A percentile compares a stretch with the other conserved stretches of the same genome.
phyloP scores from a whole-genome alignment of 1,140 invertebrate genomes.

The Harlomillsia oculata region DNA sequence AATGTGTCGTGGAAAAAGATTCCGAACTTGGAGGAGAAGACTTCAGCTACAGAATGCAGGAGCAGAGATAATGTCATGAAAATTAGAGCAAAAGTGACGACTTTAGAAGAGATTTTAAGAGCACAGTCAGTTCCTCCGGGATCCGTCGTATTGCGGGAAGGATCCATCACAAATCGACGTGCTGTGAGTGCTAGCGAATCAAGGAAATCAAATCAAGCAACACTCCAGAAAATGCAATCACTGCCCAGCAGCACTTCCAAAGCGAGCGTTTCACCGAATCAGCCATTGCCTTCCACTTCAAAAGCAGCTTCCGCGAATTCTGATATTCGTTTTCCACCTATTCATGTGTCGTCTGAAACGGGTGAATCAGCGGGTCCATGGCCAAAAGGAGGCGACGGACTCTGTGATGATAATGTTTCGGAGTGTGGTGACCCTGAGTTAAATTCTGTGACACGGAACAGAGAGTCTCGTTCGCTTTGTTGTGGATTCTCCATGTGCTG shows the following conservation, averaged over 20 bases:
- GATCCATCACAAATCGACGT: too few relatives aligned
- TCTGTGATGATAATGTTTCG: conserved; percentile 1
- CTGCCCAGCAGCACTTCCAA: too few relatives aligned
- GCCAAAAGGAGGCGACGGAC: not conserved
- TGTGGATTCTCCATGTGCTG: conserved; percentile 19
- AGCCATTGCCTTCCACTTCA: not conserved
- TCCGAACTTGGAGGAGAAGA: not conserved
- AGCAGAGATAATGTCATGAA: conserved; percentile 18
- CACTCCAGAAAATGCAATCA: too few relatives aligned
- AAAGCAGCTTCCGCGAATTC: not conserved
- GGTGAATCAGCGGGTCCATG: not conserved
- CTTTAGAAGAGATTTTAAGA: conserved; percentile 32
- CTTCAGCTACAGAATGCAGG: not conserved
- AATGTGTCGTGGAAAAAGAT: not conserved
- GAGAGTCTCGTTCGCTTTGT: conserved; percentile 12
- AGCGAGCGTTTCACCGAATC: too few relatives aligned
- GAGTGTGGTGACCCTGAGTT: conserved; percentile 5
- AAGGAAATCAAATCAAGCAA: too few relatives aligned
- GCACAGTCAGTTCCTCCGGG: conserved; percentile 17
- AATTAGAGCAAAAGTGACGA: conserved; percentile 33
- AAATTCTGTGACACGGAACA: not conserved
- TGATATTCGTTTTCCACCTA: not conserved
- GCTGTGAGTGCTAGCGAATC: too few relatives aligned
- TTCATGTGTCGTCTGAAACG: not conserved
- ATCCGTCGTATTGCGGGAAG: too few relatives aligned